A percentile compares a stretch with the other conserved stretches of the same genome.
These are phyloP conservation scores for Palloptera scutellata DNA, from an alignment of 2,888 invertebrate species.

Conservation along the genomic window DNA sequence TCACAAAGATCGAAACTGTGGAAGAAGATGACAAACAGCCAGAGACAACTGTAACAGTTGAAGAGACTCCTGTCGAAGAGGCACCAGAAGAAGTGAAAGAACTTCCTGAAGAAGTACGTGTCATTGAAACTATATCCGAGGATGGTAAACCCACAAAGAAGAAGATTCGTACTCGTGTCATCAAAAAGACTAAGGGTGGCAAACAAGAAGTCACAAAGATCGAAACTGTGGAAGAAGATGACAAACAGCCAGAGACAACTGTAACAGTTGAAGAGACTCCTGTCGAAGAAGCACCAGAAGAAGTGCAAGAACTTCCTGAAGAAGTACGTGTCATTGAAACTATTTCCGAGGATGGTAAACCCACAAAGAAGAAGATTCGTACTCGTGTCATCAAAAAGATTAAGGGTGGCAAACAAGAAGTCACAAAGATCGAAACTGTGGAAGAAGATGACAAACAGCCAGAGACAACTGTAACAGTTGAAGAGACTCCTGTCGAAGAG, in stretches of 20 bases:
- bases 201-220: constrained; percentile 25
- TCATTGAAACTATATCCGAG: constrained; percentile 17
- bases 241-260: constrained; percentile 20
- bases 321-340: constrained; percentile 18
- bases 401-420: constrained; percentile 22
- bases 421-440: constrained; percentile 21
- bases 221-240: constrained; percentile 21
- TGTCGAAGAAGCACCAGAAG: constrained; percentile 8
- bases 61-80: constrained; percentile 18
- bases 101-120: constrained; percentile 20
- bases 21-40: constrained; percentile 23
- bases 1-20: constrained; percentile 20
- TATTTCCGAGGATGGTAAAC: constrained; percentile 20
- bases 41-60: constrained; percentile 21
- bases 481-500: constrained; percentile 19
- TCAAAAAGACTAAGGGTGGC: constrained; percentile 19
- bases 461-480: constrained; percentile 19
- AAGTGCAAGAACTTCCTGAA: constrained; percentile 15
- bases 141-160: constrained; percentile 21
- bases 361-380: constrained; percentile 19
- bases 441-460: constrained; percentile 25
- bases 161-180: constrained; percentile 19
- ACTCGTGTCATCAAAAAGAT: constrained; percentile 18
- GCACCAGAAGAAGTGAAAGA: constrained; percentile 7
- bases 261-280: constrained; percentile 22